These are phyloP conservation scores for Polydesmus complanatus DNA, from an alignment of 2,888 invertebrate genomes.

Conservation along the genomic window DNA sequence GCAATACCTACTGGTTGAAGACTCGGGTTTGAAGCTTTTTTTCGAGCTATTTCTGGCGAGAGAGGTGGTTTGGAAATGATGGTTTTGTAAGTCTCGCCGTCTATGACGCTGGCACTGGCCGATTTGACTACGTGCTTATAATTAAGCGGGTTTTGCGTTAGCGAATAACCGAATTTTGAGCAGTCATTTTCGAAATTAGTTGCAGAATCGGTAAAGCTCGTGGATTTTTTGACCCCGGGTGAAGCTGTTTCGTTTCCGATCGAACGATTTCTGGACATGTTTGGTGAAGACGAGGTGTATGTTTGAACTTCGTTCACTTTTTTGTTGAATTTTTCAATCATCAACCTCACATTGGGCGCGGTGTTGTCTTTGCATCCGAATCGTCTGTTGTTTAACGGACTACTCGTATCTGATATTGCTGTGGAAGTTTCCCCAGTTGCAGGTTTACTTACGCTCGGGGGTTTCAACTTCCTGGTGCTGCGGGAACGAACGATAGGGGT, in stretches of 20 bases:
- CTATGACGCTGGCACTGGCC: slow-evolving; percentile 10
- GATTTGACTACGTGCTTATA: not conserved
- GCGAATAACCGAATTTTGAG: not conserved
- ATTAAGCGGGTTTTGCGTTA: not conserved
- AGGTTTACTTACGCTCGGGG: slow-evolving; percentile 1
- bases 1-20: slow-evolving; percentile 11
- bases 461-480: slow-evolving; percentile 13
- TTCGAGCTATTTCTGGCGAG: slow-evolving; percentile 4
- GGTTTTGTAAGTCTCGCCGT: not conserved
- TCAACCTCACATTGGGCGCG: slow-evolving; percentile 13
- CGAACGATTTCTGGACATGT: slow-evolving; percentile 2
- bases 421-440: not conserved
- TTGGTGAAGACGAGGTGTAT: not conserved
- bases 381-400: not conserved
- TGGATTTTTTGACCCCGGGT: not conserved
- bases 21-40: not conserved
- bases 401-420: not conserved
- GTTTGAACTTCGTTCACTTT: slow-evolving; percentile 5
- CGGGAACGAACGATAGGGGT: slow-evolving; percentile 13
- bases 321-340: slow-evolving; percentile 16
- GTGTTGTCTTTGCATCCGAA: not conserved
- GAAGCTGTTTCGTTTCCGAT: not conserved
- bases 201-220: slow-evolving; percentile 1
- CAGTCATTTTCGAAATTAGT: not conserved
- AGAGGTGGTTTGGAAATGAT: not conserved